Evolutionary conservation across 1,140 invertebrate species (phyloP).

Genomic region (Acromyrmex echinatior): DNA sequence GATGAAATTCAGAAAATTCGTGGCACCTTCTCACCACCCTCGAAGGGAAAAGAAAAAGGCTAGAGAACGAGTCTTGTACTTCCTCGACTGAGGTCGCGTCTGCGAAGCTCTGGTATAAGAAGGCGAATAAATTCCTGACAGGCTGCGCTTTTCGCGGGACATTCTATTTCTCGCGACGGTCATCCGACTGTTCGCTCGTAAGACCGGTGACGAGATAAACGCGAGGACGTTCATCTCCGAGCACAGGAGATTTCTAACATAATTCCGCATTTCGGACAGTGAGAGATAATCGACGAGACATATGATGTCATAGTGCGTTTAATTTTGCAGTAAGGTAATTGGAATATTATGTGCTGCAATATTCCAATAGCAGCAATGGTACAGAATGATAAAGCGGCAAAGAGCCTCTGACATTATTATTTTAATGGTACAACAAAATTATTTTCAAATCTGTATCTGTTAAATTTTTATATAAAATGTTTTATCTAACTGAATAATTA

Average conservation of each 20-base stretch:
- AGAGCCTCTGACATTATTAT: no score
- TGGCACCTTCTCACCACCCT: background rate
- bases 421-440: no score
- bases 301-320: background rate
- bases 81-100: slow-evolving; percentile 12
- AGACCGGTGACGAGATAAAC: slow-evolving; percentile 46
- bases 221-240: slow-evolving; percentile 21
- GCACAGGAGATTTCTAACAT: slow-evolving; percentile 43
- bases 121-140: slow-evolving; percentile 74
- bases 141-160: slow-evolving; percentile 55
- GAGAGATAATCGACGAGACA: slow-evolving; percentile 23
- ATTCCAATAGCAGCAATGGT: no score
- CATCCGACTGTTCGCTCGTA: slow-evolving; percentile 56
- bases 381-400: no score
- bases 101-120: slow-evolving; percentile 44
- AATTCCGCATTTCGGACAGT: background rate
- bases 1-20: slow-evolving; percentile 71
- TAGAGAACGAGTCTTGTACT: slow-evolving; percentile 38
- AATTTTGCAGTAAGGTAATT: background rate
- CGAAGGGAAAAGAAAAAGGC: slow-evolving; percentile 27
- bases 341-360: background rate
- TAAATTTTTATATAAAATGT: no score
- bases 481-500: no score
- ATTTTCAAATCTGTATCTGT: no score
- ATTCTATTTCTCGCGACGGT: slow-evolving; percentile 73